Conservation (phyloP, 2,797 vertebrate genomes). For the Sebastes vulpes region DNA sequence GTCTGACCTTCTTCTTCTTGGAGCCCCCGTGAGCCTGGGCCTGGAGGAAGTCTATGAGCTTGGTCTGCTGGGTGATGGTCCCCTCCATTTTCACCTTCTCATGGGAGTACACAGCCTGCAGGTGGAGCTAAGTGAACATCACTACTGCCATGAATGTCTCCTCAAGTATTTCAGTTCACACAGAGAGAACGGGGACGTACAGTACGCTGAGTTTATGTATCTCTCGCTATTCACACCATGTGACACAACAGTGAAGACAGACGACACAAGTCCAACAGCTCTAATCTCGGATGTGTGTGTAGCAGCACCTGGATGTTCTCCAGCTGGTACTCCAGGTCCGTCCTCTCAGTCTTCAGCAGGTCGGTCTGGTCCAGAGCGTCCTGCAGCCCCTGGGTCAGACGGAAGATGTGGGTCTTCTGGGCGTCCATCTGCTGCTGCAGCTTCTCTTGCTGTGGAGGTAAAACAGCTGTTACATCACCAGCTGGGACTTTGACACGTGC, state of each 20-base stretch:
- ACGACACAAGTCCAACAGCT: too few relatives aligned
- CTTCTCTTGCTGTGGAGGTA: constrained; percentile 91
- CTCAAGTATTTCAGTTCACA: constrained; percentile 68
- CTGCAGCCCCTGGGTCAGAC: constrained; percentile 96
- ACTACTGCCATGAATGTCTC: constrained; percentile 82
- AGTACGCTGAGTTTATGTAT: not conserved
- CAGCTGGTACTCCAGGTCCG: constrained; percentile 94
- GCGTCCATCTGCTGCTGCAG: constrained; percentile 99
- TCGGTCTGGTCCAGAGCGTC: constrained; percentile 97
- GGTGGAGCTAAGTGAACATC: constrained; percentile 85
- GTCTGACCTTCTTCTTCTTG: constrained; percentile 95
- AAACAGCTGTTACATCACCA: constrained; percentile 7
- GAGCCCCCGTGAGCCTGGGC: constrained; percentile 96
- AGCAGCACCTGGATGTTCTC: constrained; percentile 88
- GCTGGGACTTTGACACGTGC: not conserved
- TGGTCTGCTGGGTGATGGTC: constrained; percentile 99
- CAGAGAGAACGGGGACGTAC: constrained; percentile 32
- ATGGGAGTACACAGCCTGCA: constrained; percentile 97
- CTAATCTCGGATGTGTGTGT: constrained; percentile 8
- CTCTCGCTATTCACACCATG: not conserved
- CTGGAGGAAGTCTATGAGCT: constrained; percentile 99
- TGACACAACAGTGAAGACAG: constrained; percentile 1
- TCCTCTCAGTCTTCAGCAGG: constrained; percentile 97
- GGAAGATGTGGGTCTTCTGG: constrained; percentile 98
- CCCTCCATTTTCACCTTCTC: constrained; percentile 99